phyloP scores from a whole-genome alignment of 1,140 invertebrate genomes.

The Sinonovacula constricta region DNA sequence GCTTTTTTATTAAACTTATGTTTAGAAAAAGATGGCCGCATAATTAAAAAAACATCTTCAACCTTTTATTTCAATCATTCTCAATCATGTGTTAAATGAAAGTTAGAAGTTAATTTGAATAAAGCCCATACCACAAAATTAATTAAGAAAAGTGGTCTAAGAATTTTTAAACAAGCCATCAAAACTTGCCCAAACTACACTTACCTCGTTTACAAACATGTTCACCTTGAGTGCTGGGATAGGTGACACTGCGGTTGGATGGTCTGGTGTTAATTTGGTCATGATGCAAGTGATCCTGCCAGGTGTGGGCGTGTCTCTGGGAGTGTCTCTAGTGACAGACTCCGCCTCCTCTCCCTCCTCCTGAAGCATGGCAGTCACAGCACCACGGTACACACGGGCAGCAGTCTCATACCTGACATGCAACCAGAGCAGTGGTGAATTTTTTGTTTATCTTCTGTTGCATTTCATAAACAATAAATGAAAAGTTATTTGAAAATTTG shows the following conservation, averaged over 20 bases:
- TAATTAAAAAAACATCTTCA: no score
- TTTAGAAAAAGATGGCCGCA: no score
- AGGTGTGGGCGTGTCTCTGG: constrained; percentile 33
- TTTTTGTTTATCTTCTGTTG: background rate
- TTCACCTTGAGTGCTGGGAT: constrained; percentile 50
- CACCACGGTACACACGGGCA: constrained; percentile 64
- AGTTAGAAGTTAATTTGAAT: no score
- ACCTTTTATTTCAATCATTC: no score
- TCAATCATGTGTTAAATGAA: no score
- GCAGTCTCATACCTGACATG: constrained; percentile 69
- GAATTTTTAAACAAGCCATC: no score
- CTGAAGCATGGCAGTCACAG: constrained; percentile 57
- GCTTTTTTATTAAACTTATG: no score
- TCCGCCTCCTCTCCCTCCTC: constrained; percentile 54
- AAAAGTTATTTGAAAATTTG: no score
- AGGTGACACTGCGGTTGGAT: constrained; percentile 7
- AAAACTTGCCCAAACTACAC: no score
- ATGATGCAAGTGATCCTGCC: constrained; percentile 56
- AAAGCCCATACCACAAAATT: no score
- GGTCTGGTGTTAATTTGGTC: constrained; percentile 44
- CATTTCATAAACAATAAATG: no score
- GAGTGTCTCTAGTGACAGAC: constrained; percentile 30
- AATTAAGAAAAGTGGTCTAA: no score
- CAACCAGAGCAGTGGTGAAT: background rate
- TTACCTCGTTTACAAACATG: constrained; percentile 68